Conservation (phyloP, 2,888 invertebrate species). For the Polydrusus pterygomalis region DNA sequence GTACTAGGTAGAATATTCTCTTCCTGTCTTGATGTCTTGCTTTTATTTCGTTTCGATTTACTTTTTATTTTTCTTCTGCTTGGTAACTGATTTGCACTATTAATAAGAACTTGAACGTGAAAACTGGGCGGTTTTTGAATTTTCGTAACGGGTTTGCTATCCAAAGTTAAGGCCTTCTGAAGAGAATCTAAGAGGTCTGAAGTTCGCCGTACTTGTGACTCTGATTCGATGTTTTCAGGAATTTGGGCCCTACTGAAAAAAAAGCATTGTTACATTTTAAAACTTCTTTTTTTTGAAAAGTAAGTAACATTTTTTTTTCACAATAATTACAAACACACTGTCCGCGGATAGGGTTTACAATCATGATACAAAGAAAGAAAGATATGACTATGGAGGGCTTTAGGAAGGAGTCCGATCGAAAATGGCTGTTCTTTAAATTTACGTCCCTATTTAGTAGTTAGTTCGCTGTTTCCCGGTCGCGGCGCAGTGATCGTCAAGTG, state of each 20-base stretch:
- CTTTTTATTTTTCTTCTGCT: constrained; percentile 68
- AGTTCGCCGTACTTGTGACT: constrained; percentile 57
- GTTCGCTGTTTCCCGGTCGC: too few species aligned
- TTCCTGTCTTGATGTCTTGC: constrained; percentile 52
- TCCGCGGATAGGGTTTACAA: too few species aligned
- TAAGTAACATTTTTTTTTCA: too few species aligned
- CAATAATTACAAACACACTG: too few species aligned
- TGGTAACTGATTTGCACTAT: constrained; percentile 76
- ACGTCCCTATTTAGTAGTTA: too few species aligned
- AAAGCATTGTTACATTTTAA: not conserved
- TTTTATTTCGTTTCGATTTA: constrained; percentile 66
- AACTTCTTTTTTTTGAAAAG: too few species aligned
- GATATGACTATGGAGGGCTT: too few species aligned
- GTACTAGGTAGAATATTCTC: constrained; percentile 75
- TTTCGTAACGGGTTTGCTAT: constrained; percentile 41
- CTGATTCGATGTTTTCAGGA: constrained; percentile 40
- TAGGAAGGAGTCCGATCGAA: too few species aligned
- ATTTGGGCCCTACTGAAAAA: not conserved
- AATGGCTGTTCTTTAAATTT: too few species aligned
- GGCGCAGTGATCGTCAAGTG: too few species aligned
- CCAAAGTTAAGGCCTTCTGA: constrained; percentile 66
- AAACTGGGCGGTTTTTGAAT: constrained; percentile 63
- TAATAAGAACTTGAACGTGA: constrained; percentile 74
- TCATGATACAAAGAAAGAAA: too few species aligned
- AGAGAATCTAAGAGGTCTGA: constrained; percentile 69